These are phyloP conservation scores for Dasyurus viverrinus DNA, from an alignment of 2,113 vertebrate species.

Conservation along the genomic window DNA sequence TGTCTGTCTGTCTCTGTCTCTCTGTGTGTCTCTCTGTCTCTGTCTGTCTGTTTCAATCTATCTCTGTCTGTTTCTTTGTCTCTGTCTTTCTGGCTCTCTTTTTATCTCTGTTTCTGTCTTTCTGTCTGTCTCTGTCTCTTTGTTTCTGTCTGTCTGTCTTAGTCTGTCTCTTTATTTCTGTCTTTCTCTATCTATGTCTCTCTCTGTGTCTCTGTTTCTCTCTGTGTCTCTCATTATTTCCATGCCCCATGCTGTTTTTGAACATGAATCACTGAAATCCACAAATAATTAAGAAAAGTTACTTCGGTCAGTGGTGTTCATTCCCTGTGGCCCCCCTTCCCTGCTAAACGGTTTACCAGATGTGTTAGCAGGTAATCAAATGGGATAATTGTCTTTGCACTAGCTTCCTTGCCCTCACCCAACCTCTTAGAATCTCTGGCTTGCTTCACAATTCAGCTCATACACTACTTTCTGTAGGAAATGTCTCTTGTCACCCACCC, in stretches of 20 bases:
- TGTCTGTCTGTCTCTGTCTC: neutral
- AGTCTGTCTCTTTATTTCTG: too few relatives aligned
- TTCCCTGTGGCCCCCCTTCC: neutral
- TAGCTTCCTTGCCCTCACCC: neutral
- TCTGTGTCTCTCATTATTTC: neutral
- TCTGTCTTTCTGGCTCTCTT: too few relatives aligned
- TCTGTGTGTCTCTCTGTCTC: too few relatives aligned
- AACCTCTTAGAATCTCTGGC: neutral
- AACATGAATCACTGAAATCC: neutral
- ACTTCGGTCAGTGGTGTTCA: neutral
- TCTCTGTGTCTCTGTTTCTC: neutral
- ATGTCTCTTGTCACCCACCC: neutral
- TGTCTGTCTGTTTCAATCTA: too few relatives aligned
- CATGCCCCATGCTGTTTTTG: neutral
- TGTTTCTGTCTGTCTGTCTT: too few relatives aligned
- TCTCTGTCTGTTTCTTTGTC: too few relatives aligned
- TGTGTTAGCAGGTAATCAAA: neutral
- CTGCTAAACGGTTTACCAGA: neutral
- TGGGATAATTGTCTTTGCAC: neutral
- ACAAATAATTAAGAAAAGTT: neutral
- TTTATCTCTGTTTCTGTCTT: too few relatives aligned
- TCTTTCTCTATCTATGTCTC: neutral
- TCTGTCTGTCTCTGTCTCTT: too few relatives aligned
- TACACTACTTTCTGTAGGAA: neutral
- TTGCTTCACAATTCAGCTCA: neutral